A percentile compares a stretch with the other conserved stretches of the same genome.
phyloP scores from a whole-genome alignment of 2,888 invertebrate species.

The Anagyrus pseudococci region DNA sequence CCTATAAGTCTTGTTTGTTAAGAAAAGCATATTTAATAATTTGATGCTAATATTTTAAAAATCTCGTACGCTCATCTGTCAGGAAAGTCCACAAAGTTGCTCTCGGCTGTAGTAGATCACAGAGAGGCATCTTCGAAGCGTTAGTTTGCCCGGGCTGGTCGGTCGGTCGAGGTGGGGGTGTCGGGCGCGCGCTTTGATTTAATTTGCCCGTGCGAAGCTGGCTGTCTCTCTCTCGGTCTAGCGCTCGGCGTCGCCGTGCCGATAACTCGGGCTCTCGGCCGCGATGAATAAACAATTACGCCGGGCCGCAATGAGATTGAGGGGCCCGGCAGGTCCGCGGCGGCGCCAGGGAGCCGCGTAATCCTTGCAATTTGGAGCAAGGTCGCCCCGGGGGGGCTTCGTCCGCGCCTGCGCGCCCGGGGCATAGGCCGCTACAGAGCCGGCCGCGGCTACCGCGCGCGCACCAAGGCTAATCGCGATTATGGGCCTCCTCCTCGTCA shows the following conservation, averaged over 20 bases:
- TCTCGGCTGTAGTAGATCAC: too few species aligned
- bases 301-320: constrained; percentile 42
- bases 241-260: neutral
- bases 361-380: constrained; percentile 47
- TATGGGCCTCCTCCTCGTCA: constrained; percentile 19
- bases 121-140: too few species aligned
- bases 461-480: constrained; percentile 39
- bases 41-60: too few species aligned
- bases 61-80: too few species aligned
- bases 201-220: neutral
- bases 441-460: constrained; percentile 17
- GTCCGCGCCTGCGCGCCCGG: neutral
- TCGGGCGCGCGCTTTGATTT: neutral
- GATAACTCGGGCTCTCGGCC: constrained; percentile 16
- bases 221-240: too few species aligned
- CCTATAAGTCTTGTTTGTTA: too few species aligned
- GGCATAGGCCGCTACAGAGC: neutral
- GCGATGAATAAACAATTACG: constrained; percentile 48
- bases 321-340: constrained; percentile 16
- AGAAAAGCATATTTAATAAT: too few species aligned
- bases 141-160: too few species aligned
- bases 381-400: too few species aligned
- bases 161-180: too few species aligned
- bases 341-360: constrained; percentile 32
- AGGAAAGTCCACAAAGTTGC: too few species aligned